These are phyloP conservation scores for Hassar affinis DNA, from an alignment of 2,113 vertebrate species.

Conservation along the genomic window DNA sequence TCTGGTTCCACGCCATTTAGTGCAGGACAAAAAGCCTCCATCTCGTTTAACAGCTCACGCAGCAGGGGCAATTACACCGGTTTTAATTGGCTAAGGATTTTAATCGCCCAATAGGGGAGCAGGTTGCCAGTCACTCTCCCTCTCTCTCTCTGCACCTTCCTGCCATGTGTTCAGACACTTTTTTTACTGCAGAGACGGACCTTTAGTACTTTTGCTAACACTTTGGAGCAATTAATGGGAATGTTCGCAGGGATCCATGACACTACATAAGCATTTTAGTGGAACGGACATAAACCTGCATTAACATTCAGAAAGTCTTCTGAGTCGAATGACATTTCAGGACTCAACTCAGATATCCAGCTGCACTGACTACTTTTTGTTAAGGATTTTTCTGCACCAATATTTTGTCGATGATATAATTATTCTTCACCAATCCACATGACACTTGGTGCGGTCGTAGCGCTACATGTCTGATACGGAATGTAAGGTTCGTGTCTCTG, in stretches of 20 bases:
- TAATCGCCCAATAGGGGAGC: slow-evolving; percentile 80
- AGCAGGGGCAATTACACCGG: slow-evolving; percentile 80
- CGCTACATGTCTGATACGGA: no score
- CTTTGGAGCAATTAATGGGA: neutral
- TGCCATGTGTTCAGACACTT: slow-evolving; percentile 11
- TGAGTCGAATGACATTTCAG: neutral
- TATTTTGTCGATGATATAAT: no score
- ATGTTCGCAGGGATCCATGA: neutral
- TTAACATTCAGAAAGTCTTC: neutral
- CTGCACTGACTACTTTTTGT: no score
- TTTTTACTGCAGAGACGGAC: slow-evolving; percentile 7
- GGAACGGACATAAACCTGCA: neutral
- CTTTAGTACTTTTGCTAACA: slow-evolving; percentile 8
- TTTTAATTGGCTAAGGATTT: slow-evolving; percentile 84
- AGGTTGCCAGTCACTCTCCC: slow-evolving; percentile 11
- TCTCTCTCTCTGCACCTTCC: slow-evolving; percentile 2
- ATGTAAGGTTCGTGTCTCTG: no score
- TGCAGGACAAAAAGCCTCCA: slow-evolving; percentile 85
- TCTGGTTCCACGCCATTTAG: slow-evolving; percentile 82
- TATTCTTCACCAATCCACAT: no score
- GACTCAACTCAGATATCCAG: neutral
- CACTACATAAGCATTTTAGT: neutral
- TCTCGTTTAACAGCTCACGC: slow-evolving; percentile 88
- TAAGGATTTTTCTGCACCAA: no score
- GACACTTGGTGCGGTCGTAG: no score